phyloP scores from a whole-genome alignment of 2,113 vertebrate genomes.

The Cryptotis parvus region DNA sequence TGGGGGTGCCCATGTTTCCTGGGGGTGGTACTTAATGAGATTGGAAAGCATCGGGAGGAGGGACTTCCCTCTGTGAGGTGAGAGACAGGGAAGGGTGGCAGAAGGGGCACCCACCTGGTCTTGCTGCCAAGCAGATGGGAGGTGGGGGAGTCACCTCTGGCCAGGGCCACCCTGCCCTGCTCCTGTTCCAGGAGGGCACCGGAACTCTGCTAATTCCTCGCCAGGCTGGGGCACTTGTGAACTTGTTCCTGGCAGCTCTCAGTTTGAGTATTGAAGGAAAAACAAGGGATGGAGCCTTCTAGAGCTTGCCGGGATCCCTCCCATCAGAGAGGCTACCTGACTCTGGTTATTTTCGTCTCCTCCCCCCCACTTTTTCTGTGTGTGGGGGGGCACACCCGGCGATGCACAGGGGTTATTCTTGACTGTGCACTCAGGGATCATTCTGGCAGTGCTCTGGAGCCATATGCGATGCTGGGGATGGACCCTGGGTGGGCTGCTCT shows the following conservation, averaged over 20 bases:
- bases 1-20: conserved; percentile 69
- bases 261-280: neutral
- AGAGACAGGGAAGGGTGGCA: conserved; percentile 67
- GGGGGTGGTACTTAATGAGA: conserved; percentile 73
- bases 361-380: too few species aligned
- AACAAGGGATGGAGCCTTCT: accelerated
- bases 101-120: conserved; percentile 47
- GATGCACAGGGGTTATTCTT: too few species aligned
- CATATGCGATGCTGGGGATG: too few species aligned
- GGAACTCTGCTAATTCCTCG: conserved; percentile 17
- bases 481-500: too few species aligned
- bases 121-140: neutral
- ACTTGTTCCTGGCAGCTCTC: conserved; percentile 42
- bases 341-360: too few species aligned
- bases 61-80: conserved; percentile 69
- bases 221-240: neutral
- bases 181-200: neutral
- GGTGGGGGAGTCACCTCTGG: neutral
- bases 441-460: too few species aligned
- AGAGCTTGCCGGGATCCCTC: too few species aligned
- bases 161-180: conserved; percentile 11
- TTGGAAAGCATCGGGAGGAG: conserved; percentile 71
- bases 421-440: too few species aligned
- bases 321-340: neutral
- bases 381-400: too few species aligned